These are phyloP conservation scores for Heterohyrax brucei DNA, from an alignment of 2,797 vertebrate genomes.

Conservation along the genomic window DNA sequence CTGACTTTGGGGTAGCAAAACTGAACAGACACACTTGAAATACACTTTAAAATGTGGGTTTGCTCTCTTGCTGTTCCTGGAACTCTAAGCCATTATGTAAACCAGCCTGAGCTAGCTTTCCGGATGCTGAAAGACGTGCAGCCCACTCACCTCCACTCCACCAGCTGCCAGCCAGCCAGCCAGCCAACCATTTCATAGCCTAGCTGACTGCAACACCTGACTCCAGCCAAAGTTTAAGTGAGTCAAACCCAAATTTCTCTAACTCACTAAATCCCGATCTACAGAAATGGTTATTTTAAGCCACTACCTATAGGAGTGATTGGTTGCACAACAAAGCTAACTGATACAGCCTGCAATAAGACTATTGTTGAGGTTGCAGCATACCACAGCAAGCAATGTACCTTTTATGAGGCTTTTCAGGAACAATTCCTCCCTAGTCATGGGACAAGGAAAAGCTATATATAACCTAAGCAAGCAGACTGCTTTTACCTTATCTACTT, in stretches of 20 bases:
- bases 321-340: conserved; percentile 61
- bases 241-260: neutral
- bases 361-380: neutral
- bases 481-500: neutral
- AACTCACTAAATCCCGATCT: conserved; percentile 18
- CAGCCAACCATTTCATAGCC: neutral
- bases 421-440: conserved; percentile 8
- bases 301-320: neutral
- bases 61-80: neutral
- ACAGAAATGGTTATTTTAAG: conserved; percentile 18
- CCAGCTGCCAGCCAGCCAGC: neutral
- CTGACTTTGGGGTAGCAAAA: conserved; percentile 35
- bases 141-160: neutral
- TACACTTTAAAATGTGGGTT: neutral
- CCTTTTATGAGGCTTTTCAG: conserved; percentile 21
- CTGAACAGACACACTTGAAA: conserved; percentile 32
- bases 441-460: neutral
- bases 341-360: neutral
- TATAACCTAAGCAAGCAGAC: neutral
- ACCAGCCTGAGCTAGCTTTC: neutral
- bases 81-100: neutral
- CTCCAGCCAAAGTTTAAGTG: neutral
- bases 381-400: neutral
- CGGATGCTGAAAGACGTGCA: neutral
- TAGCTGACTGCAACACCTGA: neutral